Percentiles rank a stretch among this genome's conserved stretches.
Conservation (phyloP, 2,888 invertebrate genomes). For the Aphrophora alni region DNA sequence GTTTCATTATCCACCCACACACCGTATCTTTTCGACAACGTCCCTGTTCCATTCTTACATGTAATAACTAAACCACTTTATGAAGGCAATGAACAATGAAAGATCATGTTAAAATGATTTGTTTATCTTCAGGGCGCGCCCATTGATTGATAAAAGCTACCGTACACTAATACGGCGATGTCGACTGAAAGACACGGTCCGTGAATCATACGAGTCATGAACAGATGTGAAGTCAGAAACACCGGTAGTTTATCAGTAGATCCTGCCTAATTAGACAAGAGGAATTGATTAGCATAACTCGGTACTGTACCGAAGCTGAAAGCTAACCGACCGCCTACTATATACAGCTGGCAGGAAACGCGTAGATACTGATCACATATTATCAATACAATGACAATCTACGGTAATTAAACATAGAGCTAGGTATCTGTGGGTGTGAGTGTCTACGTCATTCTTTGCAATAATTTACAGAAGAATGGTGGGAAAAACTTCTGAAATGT, state of each 20-base stretch:
- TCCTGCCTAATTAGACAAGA: not conserved
- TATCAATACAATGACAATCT: constrained; percentile 32
- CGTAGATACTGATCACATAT: constrained; percentile 23
- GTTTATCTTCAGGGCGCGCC: not conserved
- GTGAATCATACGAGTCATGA: not conserved
- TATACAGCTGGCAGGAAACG: constrained; percentile 17
- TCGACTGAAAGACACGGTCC: not conserved
- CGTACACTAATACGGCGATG: not conserved
- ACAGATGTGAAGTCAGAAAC: not conserved
- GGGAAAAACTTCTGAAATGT: too few relatives aligned
- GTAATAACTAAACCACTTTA: too few relatives aligned
- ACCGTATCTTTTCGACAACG: too few relatives aligned
- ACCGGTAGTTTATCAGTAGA: not conserved
- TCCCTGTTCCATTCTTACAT: too few relatives aligned
- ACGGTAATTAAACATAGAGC: constrained; percentile 29
- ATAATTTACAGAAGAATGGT: too few relatives aligned
- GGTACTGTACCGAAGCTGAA: not conserved
- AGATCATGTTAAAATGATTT: not conserved
- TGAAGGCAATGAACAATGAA: not conserved
- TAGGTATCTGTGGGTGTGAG: not conserved
- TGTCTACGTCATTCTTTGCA: too few relatives aligned
- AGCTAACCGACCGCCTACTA: not conserved
- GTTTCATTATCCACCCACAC: too few relatives aligned
- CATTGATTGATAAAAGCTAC: not conserved
- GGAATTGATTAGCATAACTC: constrained; percentile 4